Percentiles rank a stretch among this genome's conserved stretches.
Evolutionary conservation across 92 coral and sea anemone species (phyloP).

Genomic region (Paramuricea clavata): DNA sequence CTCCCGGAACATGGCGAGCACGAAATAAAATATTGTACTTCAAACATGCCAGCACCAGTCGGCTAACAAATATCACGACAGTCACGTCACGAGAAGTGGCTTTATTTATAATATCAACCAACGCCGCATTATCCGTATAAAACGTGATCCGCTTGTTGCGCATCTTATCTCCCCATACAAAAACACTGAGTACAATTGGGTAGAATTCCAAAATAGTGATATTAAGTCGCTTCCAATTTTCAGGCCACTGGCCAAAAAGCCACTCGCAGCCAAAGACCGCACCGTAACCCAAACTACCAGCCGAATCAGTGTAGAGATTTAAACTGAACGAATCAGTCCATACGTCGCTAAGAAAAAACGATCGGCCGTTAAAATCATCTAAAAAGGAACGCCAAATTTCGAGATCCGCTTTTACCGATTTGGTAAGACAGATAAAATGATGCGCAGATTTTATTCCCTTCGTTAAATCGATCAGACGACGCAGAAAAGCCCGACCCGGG

Average conservation of each 20-base stretch:
- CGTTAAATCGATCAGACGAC: slow-evolving; percentile 55
- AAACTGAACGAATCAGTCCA: slow-evolving; percentile 46
- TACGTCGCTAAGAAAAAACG: slow-evolving; percentile 60
- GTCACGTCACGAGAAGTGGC: slow-evolving; percentile 29
- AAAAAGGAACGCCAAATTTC: slow-evolving; percentile 53
- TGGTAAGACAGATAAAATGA: slow-evolving; percentile 46
- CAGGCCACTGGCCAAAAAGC: slow-evolving; percentile 45
- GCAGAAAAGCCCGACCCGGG: slow-evolving; percentile 65
- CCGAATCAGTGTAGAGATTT: slow-evolving; percentile 51
- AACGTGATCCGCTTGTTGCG: no score
- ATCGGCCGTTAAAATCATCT: slow-evolving; percentile 32
- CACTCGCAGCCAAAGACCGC: slow-evolving; percentile 55
- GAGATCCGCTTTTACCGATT: slow-evolving; percentile 47
- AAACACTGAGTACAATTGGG: slow-evolving; percentile 42
- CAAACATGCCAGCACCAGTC: not conserved
- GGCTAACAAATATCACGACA: slow-evolving; percentile 21
- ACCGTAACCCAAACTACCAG: slow-evolving; percentile 47
- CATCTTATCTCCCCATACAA: slow-evolving; percentile 55
- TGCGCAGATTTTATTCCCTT: slow-evolving; percentile 38
- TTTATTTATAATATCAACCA: slow-evolving; percentile 41
- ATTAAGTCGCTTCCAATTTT: slow-evolving; percentile 28
- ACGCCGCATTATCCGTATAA: no score
- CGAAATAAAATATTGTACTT: slow-evolving; percentile 6
- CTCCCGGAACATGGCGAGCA: slow-evolving; percentile 8
- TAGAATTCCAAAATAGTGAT: not conserved